Conservation (phyloP, 1,140 invertebrate species). For the Leptopilina clavipes region DNA sequence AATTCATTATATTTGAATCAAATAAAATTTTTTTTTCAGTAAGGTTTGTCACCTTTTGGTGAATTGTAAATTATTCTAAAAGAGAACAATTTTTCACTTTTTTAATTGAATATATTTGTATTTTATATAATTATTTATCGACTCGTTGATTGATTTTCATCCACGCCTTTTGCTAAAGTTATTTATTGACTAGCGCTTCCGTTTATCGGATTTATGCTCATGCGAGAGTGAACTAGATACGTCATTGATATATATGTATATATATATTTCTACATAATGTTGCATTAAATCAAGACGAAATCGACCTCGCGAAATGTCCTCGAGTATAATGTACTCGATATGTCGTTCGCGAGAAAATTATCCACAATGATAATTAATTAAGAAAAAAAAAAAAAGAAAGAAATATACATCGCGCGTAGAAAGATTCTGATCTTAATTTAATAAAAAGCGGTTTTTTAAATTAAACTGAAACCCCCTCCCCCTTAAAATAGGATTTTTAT, state of each 20-base stretch:
- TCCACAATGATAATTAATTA: slow-evolving; percentile 10
- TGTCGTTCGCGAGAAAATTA: slow-evolving; percentile 4
- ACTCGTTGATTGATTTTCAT: not conserved
- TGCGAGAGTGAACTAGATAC: slow-evolving; percentile 33
- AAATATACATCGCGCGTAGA: no score
- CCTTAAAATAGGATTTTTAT: no score
- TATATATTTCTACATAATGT: slow-evolving; percentile 16
- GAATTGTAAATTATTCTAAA: no score
- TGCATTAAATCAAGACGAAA: slow-evolving; percentile 35
- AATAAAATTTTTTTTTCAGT: no score
- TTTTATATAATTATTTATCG: slow-evolving; percentile 7
- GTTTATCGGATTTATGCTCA: slow-evolving; percentile 35
- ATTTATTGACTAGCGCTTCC: slow-evolving; percentile 13
- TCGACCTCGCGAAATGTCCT: slow-evolving; percentile 26
- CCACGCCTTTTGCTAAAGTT: not conserved
- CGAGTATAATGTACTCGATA: slow-evolving; percentile 32
- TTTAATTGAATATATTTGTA: no score
- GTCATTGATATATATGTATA: slow-evolving; percentile 15
- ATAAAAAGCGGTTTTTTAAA: no score
- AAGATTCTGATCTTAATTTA: no score
- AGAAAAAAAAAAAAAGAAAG: no score
- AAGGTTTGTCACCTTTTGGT: no score
- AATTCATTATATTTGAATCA: no score
- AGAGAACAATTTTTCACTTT: no score
- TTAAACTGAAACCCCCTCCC: no score